Evolutionary conservation across 1,140 invertebrate species (phyloP).

Genomic region (Rhizoglyphus robini): DNA sequence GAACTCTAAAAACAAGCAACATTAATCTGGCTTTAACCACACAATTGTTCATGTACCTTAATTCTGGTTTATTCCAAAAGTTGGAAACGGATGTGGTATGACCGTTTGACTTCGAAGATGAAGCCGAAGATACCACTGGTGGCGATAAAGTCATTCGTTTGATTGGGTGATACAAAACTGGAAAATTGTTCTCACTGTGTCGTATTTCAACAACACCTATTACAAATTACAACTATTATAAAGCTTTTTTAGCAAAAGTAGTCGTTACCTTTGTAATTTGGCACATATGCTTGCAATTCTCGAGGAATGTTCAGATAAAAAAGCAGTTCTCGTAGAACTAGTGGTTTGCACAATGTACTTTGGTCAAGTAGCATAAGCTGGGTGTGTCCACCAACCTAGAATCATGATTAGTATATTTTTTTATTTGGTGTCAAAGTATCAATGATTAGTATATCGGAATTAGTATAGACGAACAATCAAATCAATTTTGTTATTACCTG

Average conservation of each 20-base stretch:
- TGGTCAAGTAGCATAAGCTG: constrained; percentile 34
- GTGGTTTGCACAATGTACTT: constrained; percentile 37
- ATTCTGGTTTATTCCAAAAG: constrained; percentile 19
- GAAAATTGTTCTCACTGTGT: constrained; percentile 20
- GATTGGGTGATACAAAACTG: not conserved
- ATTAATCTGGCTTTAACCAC: no score
- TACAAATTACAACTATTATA: not conserved
- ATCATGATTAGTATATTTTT: no score
- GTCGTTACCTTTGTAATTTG: constrained; percentile 38
- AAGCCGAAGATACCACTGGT: not conserved
- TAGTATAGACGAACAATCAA: not conserved
- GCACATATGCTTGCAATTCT: constrained; percentile 34
- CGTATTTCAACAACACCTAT: constrained; percentile 27
- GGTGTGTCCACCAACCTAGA: constrained; percentile 35
- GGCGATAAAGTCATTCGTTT: not conserved
- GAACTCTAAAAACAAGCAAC: constrained; percentile 17
- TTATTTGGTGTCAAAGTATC: no score
- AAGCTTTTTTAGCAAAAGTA: not conserved
- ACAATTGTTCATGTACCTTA: constrained; percentile 20
- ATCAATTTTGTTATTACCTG: constrained; percentile 23
- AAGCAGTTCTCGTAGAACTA: constrained; percentile 34
- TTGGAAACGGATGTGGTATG: not conserved
- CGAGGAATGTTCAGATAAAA: constrained; percentile 37
- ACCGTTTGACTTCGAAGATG: not conserved
- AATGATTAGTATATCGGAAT: no score